These are phyloP conservation scores for Pogoniulus pusillus DNA, from an alignment of 2,797 vertebrate species.

Conservation along the genomic window DNA sequence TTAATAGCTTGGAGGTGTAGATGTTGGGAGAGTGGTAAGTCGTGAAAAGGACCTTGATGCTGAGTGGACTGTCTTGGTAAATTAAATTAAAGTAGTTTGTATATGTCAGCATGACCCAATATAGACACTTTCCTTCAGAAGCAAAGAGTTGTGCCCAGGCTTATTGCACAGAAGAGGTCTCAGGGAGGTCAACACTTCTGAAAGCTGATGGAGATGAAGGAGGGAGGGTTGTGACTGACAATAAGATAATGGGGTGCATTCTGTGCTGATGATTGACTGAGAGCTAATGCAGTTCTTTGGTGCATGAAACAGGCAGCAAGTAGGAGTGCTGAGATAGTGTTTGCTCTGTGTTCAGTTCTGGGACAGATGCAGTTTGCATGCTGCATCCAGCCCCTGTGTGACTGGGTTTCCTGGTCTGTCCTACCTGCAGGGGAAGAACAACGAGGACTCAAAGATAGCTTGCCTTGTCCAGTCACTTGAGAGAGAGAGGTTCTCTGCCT, in stretches of 20 bases:
- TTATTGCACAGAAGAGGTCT: background rate
- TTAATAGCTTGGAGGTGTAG: background rate
- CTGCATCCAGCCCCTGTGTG: background rate
- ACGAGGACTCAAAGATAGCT: background rate
- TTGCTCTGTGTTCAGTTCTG: background rate
- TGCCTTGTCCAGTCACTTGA: background rate
- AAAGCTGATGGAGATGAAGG: background rate
- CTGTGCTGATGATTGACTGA: background rate
- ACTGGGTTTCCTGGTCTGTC: background rate
- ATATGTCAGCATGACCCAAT: background rate
- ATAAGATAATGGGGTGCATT: background rate
- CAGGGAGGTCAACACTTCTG: background rate
- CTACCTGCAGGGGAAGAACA: background rate
- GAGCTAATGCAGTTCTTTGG: fast-evolving
- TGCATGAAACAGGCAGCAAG: background rate
- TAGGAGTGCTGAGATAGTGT: background rate
- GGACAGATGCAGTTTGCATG: background rate
- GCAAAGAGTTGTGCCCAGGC: background rate
- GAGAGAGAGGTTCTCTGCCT: background rate
- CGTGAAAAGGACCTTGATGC: background rate
- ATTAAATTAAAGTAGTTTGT: background rate
- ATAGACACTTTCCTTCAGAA: background rate
- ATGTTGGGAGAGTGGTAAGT: background rate
- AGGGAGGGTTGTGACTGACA: background rate
- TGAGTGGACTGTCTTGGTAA: background rate